Evolutionary conservation across 2,888 invertebrate species (phyloP), one percentile per base, ranked within the genome.

Genomic region (Meghimatium bilineatum): DNA sequence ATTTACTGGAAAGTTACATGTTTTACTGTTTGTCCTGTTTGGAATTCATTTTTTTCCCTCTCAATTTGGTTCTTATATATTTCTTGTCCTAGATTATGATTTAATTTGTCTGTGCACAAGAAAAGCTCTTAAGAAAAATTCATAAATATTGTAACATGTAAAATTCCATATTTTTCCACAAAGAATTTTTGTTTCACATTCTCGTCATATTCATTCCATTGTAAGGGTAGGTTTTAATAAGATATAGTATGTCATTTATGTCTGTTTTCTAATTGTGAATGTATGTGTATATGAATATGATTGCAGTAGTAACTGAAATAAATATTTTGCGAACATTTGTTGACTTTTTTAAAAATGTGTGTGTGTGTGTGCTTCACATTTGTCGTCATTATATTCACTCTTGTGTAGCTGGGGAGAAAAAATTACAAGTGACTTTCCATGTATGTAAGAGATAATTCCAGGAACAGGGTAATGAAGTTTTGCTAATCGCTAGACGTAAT

Each of bases 61-160:
- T 20, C 8, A 56, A 12, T 56, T 56, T 56, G 60, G n/a, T 63
- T 23, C 12, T 63, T n/a, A 63, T 8, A n/a, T n/a, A 63, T 63
- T 63, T n/a, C n/a, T 63, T 26, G 60, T n/a, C 60, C 60, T n/a
- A 3, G 3, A 56, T 3, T n/a, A n/a, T 12, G n/a, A 63, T 63
- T n/a, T 63, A 26, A 63, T 34, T 67, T 34, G 5, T 67, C 67
- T 67, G 34, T 69, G 69, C 69, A 38, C 36, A 69, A 69, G 69
- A 38, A 34, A 26, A n/a, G n/a, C n/a, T n/a, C n/a, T n/a, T n/a
- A n/a, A n/a, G n/a, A n/a, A n/a, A 10, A 67, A 12, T 67, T 23
- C 56, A 26, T 66, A 29, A n/a, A n/a, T 44, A 44, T 8, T 44
- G 6, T 44, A 44, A 44, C 44, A 44, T 8, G 44, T 44, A 44